Conservation (phyloP, 1,140 invertebrate genomes). For the Drosophila sechellia region DNA sequence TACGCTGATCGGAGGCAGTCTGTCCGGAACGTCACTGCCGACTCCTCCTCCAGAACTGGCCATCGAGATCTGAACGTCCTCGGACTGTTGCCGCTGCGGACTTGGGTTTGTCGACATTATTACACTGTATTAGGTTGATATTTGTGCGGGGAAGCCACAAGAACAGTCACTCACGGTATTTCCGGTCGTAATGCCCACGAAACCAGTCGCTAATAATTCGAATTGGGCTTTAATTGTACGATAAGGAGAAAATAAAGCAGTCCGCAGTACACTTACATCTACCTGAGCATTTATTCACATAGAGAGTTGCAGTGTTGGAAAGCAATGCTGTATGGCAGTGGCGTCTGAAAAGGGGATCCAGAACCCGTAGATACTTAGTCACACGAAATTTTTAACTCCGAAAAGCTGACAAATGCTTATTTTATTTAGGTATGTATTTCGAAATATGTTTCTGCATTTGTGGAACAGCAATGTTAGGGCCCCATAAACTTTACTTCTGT, state of each 20-base stretch:
- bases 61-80: slow-evolving; percentile 54
- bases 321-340: background rate
- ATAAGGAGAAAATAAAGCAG: slow-evolving; percentile 44
- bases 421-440: no score
- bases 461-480: no score
- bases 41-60: slow-evolving; percentile 28
- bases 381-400: background rate
- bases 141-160: slow-evolving; percentile 18
- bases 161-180: slow-evolving; percentile 46
- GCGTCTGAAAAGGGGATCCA: background rate
- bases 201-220: slow-evolving; percentile 44
- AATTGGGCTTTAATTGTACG: slow-evolving; percentile 12
- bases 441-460: no score
- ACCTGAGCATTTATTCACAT: slow-evolving; percentile 18
- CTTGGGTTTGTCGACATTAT: slow-evolving; percentile 46
- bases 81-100: slow-evolving; percentile 28
- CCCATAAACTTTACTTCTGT: background rate
- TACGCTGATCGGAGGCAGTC: slow-evolving; percentile 86
- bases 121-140: slow-evolving; percentile 12
- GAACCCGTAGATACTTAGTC: background rate
- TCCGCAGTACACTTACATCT: slow-evolving; percentile 3
- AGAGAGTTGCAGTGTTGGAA: slow-evolving; percentile 36
- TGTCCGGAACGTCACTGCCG: slow-evolving; percentile 22
- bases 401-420: no score
- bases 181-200: slow-evolving; percentile 20